A percentile compares a stretch with the other conserved stretches of the same genome.
Conservation (phyloP, 2,888 invertebrate species). For the Drosophila planitibia region DNA sequence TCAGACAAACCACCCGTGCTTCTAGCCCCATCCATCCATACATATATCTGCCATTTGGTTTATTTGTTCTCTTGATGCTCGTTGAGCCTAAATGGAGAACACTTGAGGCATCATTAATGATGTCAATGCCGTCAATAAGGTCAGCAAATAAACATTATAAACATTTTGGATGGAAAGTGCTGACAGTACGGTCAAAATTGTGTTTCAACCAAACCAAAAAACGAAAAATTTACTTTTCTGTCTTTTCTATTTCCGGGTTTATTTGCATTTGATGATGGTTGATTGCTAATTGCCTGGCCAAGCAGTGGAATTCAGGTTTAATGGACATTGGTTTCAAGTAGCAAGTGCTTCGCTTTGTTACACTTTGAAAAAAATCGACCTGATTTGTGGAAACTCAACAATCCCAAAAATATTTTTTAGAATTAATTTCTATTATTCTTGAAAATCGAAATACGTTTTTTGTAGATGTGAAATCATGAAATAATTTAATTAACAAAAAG, state of each 20-base stretch:
- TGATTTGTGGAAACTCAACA: not conserved
- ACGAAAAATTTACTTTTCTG: not conserved
- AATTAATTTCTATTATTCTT: not conserved
- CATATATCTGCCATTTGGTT: slow-evolving; percentile 52
- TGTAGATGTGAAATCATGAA: not conserved
- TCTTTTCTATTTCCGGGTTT: slow-evolving; percentile 6
- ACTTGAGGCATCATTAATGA: slow-evolving; percentile 79
- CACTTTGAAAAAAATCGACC: not conserved
- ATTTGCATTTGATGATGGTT: slow-evolving; percentile 55
- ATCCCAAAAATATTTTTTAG: too few relatives aligned
- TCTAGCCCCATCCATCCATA: not conserved
- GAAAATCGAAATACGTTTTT: not conserved
- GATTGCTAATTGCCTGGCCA: slow-evolving; percentile 54
- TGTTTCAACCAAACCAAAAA: slow-evolving; percentile 1
- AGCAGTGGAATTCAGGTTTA: not conserved
- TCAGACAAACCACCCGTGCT: not conserved
- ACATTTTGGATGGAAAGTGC: slow-evolving; percentile 58
- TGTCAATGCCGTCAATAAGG: slow-evolving; percentile 75
- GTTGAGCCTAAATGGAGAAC: slow-evolving; percentile 73
- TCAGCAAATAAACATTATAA: slow-evolving; percentile 64
- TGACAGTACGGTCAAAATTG: slow-evolving; percentile 31
- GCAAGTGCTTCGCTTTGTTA: slow-evolving; percentile 21
- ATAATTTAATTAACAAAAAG: not conserved
- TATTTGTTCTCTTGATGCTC: slow-evolving; percentile 53
- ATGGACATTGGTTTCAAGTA: slow-evolving; percentile 40